Evolutionary conservation across 2,888 invertebrate species (phyloP).

Genomic region (Oxytorus armatus): DNA sequence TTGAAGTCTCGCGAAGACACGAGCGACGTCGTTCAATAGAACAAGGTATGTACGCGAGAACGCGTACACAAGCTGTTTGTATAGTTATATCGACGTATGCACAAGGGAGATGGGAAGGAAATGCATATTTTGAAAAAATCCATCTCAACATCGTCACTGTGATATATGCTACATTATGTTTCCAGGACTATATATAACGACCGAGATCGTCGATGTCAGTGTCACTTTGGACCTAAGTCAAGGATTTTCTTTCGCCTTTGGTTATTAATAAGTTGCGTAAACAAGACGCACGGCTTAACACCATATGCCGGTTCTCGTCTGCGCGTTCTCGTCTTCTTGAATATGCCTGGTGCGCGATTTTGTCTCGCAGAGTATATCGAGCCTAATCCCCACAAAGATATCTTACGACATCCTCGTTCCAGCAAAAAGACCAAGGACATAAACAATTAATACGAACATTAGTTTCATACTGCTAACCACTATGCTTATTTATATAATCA

Average conservation of each 20-base stretch:
- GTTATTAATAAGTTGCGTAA: slow-evolving; percentile 68
- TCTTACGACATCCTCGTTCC: neutral
- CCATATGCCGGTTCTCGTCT: no score
- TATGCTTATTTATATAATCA: no score
- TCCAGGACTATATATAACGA: slow-evolving; percentile 14
- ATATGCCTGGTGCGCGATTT: neutral
- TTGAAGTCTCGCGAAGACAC: slow-evolving; percentile 23
- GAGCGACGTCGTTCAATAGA: slow-evolving; percentile 24
- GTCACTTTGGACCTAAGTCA: slow-evolving; percentile 68
- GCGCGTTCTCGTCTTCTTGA: slow-evolving; percentile 25
- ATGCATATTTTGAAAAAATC: neutral
- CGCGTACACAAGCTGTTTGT: no score
- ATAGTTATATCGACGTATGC: neutral
- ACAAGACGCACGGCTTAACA: slow-evolving; percentile 39
- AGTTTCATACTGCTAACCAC: neutral
- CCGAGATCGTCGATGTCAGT: slow-evolving; percentile 38
- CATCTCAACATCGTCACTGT: slow-evolving; percentile 13
- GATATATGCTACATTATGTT: slow-evolving; percentile 3
- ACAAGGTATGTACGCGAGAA: neutral
- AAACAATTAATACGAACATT: neutral
- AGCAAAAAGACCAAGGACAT: neutral
- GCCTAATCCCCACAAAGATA: neutral
- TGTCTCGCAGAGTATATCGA: neutral
- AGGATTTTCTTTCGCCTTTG: slow-evolving; percentile 64
- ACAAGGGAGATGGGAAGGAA: neutral